phyloP scores from a whole-genome alignment of 64 coral and sea anemone species.

The Montipora foliosa region DNA sequence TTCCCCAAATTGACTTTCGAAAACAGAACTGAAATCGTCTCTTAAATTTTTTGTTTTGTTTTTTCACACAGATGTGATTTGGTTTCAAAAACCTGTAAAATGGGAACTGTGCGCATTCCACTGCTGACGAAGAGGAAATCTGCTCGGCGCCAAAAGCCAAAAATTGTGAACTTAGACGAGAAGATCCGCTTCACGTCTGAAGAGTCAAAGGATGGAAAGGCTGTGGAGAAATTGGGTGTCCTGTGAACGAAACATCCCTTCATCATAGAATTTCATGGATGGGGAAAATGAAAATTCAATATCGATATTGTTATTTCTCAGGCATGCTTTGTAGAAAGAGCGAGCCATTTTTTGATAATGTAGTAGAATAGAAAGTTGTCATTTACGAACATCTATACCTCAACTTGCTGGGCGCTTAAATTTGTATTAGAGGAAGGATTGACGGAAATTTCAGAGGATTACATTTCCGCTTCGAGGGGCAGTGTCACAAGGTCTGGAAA shows the following conservation, averaged over 20 bases:
- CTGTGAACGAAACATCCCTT: not conserved
- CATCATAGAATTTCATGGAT: not conserved
- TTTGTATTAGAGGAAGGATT: no score
- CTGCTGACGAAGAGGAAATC: conserved; percentile 22
- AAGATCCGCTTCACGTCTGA: conserved; percentile 11
- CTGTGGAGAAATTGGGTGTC: not conserved
- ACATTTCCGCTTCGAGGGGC: no score
- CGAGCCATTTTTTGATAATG: no score
- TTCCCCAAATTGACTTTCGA: no score
- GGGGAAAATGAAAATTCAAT: not conserved
- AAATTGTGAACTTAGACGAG: not conserved
- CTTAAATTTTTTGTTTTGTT: no score
- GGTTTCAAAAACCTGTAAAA: not conserved
- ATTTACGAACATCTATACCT: no score
- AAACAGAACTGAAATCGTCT: no score
- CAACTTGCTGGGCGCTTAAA: no score
- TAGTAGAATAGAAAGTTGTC: no score
- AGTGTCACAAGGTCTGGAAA: no score
- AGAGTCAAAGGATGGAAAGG: not conserved
- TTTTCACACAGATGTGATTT: not conserved
- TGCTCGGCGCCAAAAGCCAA: not conserved
- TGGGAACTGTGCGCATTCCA: not conserved
- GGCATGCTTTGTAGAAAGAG: no score
- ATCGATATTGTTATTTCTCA: not conserved
- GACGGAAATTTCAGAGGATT: no score